Evolutionary conservation across 1,140 invertebrate genomes (phyloP), one percentile per base, ranked within the genome.

Genomic region (Listronotus bonariensis): DNA sequence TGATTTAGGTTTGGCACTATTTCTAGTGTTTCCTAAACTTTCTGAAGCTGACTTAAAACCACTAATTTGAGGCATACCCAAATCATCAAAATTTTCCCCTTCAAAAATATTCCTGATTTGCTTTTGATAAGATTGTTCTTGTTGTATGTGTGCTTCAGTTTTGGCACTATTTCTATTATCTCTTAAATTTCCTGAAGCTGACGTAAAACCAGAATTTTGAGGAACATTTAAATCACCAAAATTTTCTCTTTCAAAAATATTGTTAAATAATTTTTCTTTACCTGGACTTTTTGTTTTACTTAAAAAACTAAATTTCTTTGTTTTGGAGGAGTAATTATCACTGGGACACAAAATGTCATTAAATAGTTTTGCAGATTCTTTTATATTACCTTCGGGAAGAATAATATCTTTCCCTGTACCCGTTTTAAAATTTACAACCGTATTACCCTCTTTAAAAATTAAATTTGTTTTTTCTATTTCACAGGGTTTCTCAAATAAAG

Each of bases 341-440:
- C 26, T 31, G n/a, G 63, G 49, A 49, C 38, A 40, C n/a, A 69
- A 48, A 14, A 66, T 54, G 20, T 72, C 69, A 18, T 14, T 38
- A 48, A 72, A 70, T 12, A 76, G 38, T 38, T 55, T 65, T 62
- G 67, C 72, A 15, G 74, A 74, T 70, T 73, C 75, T 15, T 75
- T 48, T 32, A 83, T 65, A 38, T 76, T 68, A 18, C 72, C 68
- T 48, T 78, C 69, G 11, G 76, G 77, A 12, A 82, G 59, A 45
- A 43, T 53, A 9, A 83, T 72, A 57, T 53, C 65, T 74, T 80
- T 82, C 6, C 71, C 73, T 20, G 64, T 67, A 15, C 71, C 67
- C 14, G 70, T 72, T 60, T 53, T 17, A 67, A 73, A 74, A 46
- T 26, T 14, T n/a, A 31, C 15, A 45, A 49, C 14, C 1, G n/a